Evolutionary conservation across 2,797 vertebrate genomes (phyloP).

Genomic region (Gallinago nigripennis): DNA sequence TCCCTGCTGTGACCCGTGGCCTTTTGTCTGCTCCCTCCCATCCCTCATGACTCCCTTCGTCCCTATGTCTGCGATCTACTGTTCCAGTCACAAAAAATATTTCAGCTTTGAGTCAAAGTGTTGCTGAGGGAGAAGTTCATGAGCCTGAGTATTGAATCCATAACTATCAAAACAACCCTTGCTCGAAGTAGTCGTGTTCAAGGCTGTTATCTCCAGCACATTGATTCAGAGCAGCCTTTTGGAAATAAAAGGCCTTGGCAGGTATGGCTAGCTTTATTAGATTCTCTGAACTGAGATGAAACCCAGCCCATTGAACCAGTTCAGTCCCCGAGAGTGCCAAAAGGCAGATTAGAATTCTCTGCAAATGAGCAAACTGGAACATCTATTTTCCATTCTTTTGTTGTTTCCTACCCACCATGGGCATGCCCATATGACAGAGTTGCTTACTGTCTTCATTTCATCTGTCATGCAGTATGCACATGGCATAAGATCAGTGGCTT

Average conservation of each 20-base stretch:
- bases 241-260: neutral
- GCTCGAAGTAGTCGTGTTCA: neutral
- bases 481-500: neutral
- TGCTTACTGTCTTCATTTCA: neutral
- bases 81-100: neutral
- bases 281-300: neutral
- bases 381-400: neutral
- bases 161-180: neutral
- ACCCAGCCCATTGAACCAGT: neutral
- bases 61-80: neutral
- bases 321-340: neutral
- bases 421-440: neutral
- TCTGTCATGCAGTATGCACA: neutral
- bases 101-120: neutral
- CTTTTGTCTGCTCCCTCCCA: neutral
- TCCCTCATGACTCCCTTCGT: accelerated
- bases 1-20: neutral
- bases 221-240: neutral
- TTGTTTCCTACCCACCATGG: neutral
- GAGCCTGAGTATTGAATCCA: neutral
- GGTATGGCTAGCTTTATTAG: neutral
- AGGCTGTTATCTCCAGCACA: neutral
- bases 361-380: neutral
- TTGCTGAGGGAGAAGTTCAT: neutral
- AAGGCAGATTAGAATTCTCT: neutral